A percentile compares a stretch with the other conserved stretches of the same genome.
phyloP scores from a whole-genome alignment of 2,888 invertebrate genomes.

The Drosophila vallismaia region DNA sequence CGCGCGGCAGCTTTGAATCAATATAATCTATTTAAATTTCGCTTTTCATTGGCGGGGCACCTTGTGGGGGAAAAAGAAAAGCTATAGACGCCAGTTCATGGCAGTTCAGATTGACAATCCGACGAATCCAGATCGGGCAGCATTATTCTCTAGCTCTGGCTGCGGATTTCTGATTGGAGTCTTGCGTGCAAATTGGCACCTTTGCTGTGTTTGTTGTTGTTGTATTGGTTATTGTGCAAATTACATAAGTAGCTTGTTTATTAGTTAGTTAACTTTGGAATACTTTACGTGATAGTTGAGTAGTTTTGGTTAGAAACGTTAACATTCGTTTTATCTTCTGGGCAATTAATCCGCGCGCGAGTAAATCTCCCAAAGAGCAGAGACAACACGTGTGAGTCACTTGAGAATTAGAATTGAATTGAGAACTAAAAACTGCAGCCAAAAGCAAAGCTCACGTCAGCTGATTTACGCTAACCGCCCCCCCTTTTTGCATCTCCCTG shows the following conservation, averaged over 20 bases:
- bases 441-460: slow-evolving; percentile 59
- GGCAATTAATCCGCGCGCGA: slow-evolving; percentile 59
- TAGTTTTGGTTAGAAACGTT: slow-evolving; percentile 54
- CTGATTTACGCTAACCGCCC: slow-evolving; percentile 51
- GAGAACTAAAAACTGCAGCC: slow-evolving; percentile 74
- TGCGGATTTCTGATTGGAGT: slow-evolving; percentile 24
- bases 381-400: slow-evolving; percentile 61
- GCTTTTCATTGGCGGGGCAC: slow-evolving; percentile 59
- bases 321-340: slow-evolving; percentile 59
- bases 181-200: slow-evolving; percentile 27
- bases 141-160: slow-evolving; percentile 1
- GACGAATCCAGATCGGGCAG: slow-evolving; percentile 40
- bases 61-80: slow-evolving; percentile 55
- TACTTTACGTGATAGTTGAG: slow-evolving; percentile 67
- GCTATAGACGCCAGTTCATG: slow-evolving; percentile 67
- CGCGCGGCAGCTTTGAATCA: slow-evolving; percentile 38
- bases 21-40: slow-evolving; percentile 52
- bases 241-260: slow-evolving; percentile 45
- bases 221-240: slow-evolving; percentile 26
- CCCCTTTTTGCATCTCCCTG: background rate
- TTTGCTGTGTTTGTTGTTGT: slow-evolving; percentile 23
- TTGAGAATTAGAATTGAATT: slow-evolving; percentile 45
- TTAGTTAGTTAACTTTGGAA: slow-evolving; percentile 40
- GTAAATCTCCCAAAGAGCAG: slow-evolving; percentile 61
- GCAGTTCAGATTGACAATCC: slow-evolving; percentile 68